phyloP scores from a whole-genome alignment of 2,888 invertebrate genomes.

The Neoaliturus tenellus region DNA sequence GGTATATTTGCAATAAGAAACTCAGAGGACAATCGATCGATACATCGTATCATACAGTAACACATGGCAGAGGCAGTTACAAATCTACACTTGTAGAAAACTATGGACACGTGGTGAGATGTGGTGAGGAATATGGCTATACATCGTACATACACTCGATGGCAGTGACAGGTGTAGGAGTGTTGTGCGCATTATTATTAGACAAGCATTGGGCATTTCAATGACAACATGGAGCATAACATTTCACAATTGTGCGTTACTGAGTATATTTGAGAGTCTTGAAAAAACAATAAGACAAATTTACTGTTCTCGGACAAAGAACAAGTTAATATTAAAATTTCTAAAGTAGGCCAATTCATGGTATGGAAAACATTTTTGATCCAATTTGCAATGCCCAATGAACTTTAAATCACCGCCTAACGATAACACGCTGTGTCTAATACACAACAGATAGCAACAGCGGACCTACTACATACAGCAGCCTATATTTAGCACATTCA shows the following conservation, averaged over 20 bases:
- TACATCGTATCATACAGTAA: background rate
- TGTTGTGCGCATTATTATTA: constrained; percentile 25
- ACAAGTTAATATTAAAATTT: too few relatives aligned
- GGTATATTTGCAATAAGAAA: constrained; percentile 46
- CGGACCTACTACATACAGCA: constrained; percentile 8
- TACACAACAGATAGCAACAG: constrained; percentile 26
- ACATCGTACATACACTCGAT: background rate
- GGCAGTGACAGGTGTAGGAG: constrained; percentile 33
- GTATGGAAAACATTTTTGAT: too few relatives aligned
- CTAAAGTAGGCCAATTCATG: too few relatives aligned
- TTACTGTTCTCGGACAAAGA: too few relatives aligned
- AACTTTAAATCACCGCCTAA: constrained; percentile 26
- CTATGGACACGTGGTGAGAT: constrained; percentile 21
- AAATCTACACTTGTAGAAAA: constrained; percentile 45
- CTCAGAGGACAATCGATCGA: constrained; percentile 15
- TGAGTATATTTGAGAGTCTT: too few relatives aligned
- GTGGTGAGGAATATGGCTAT: background rate
- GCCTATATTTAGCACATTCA: constrained; percentile 19
- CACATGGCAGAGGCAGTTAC: constrained; percentile 31
- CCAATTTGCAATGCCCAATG: constrained; percentile 5
- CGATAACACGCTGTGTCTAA: constrained; percentile 40
- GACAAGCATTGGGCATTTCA: constrained; percentile 55
- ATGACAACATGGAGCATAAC: too few relatives aligned
- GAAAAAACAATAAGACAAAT: too few relatives aligned
- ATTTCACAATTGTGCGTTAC: too few relatives aligned